A percentile compares a stretch with the other conserved stretches of the same genome.
Conservation (phyloP, 2,797 vertebrate species). For the Phataginus tetradactyla region DNA sequence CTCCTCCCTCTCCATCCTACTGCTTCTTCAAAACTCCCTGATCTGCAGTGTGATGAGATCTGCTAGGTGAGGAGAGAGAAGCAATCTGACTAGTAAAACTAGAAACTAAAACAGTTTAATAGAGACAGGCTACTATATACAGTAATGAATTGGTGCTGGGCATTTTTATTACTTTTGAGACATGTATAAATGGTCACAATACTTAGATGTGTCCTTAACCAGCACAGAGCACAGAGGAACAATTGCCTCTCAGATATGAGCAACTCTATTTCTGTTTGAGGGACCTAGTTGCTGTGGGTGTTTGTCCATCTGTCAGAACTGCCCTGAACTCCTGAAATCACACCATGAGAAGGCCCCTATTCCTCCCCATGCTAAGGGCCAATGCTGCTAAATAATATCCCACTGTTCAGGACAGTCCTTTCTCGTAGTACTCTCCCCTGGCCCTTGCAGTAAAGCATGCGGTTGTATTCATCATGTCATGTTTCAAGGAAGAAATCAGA, state of each 20-base stretch:
- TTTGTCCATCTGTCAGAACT: background rate
- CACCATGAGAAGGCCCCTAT: background rate
- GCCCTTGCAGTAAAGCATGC: background rate
- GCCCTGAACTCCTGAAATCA: background rate
- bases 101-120: background rate
- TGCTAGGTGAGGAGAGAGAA: background rate
- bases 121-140: background rate
- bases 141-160: background rate
- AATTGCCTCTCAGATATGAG: background rate
- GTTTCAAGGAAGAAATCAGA: slow-evolving; percentile 83
- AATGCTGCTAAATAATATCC: background rate
- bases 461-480: slow-evolving; percentile 78
- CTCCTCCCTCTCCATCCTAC: background rate
- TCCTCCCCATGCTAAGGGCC: background rate
- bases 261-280: background rate
- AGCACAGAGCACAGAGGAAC: background rate
- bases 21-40: background rate
- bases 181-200: background rate
- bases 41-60: background rate
- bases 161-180: background rate
- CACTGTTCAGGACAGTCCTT: background rate
- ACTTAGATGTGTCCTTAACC: background rate
- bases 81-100: background rate
- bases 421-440: slow-evolving; percentile 7
- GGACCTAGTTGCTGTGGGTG: background rate